Percentiles rank a stretch among this genome's conserved stretches.
Conservation (phyloP, 2,797 vertebrate species). For the Danio tinwini region DNA sequence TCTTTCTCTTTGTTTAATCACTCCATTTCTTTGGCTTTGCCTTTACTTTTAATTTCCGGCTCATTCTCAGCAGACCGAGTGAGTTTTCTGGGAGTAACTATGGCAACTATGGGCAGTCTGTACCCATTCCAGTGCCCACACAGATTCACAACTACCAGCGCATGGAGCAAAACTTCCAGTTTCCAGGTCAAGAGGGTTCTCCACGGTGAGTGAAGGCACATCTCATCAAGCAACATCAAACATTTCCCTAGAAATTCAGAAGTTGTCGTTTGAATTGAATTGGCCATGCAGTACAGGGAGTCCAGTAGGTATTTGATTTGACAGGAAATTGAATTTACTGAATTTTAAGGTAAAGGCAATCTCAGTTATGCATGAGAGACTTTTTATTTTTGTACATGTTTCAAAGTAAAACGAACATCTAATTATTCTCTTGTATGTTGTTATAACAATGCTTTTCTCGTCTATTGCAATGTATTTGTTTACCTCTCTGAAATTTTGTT, state of each 20-base stretch:
- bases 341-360: neutral
- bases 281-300: neutral
- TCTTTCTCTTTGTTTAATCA: neutral
- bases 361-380: neutral
- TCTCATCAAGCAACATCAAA: too few species aligned
- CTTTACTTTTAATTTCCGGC: neutral
- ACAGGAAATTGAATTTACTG: neutral
- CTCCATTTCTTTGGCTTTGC: neutral
- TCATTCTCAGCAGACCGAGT: conserved; percentile 75
- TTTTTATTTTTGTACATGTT: neutral
- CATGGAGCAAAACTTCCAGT: conserved; percentile 92
- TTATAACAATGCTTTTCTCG: neutral
- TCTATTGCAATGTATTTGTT: neutral
- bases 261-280: neutral
- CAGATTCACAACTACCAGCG: conserved; percentile 96
- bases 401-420: neutral
- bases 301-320: neutral
- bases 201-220: conserved; percentile 78
- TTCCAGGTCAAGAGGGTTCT: conserved; percentile 79
- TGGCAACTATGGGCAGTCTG: conserved; percentile 82
- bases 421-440: neutral
- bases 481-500: neutral
- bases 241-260: too few species aligned
- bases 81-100: conserved; percentile 84
- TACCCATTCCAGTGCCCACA: conserved; percentile 94